These are phyloP conservation scores for Eolophus roseicapilla DNA, from an alignment of 2,113 vertebrate species.

Conservation along the genomic window DNA sequence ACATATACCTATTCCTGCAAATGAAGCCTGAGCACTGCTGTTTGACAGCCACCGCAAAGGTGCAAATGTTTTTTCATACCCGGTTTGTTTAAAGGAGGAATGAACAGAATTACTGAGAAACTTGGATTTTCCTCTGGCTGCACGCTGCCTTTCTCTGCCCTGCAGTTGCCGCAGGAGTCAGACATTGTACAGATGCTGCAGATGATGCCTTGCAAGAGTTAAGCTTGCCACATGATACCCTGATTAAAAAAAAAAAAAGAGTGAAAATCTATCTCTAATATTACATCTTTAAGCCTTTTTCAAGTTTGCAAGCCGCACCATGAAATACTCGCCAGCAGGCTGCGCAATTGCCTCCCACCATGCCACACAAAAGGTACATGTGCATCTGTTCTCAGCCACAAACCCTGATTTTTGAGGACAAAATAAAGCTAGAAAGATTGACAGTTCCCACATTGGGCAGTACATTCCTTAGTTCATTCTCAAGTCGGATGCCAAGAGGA, in stretches of 20 bases:
- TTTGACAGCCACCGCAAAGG: not conserved
- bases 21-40: not conserved
- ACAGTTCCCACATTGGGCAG: rapidly evolving
- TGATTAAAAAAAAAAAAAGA: rapidly evolving
- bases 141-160: not conserved
- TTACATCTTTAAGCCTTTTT: not conserved
- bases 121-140: not conserved
- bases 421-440: not conserved
- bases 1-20: not conserved
- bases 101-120: not conserved
- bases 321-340: not conserved
- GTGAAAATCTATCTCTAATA: not conserved
- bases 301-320: not conserved
- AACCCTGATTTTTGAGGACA: not conserved
- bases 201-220: not conserved
- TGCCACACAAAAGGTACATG: not conserved
- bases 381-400: not conserved
- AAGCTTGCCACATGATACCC: not conserved
- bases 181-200: not conserved
- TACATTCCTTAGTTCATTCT: not conserved
- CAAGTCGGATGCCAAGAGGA: not conserved
- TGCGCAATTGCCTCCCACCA: not conserved
- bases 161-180: rapidly evolving
- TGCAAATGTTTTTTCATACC: not conserved
- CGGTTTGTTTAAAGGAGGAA: not conserved